Base-by-base conservation (phyloP, 2,113 vertebrate species). In the Oryzias curvinotus region DNA sequence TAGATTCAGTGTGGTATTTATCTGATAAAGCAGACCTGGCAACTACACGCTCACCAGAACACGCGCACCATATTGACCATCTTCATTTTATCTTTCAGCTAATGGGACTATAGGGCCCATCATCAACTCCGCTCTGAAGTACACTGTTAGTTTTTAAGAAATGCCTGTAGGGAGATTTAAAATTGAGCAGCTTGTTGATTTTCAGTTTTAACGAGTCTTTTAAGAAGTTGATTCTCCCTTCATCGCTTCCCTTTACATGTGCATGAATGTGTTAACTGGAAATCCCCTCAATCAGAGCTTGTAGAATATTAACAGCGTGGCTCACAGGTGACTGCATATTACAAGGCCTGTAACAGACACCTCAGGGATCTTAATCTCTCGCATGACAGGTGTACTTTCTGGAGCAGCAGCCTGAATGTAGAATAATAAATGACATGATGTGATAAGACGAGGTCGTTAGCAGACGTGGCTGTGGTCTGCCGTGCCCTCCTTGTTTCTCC, bases 1-100 rank as follows among this genome's bases (percentile, higher is more conserved):
- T 73, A 84, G 89, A 89, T 89, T 86, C 82, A 88, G 84, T 82
- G 84, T 41, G 41, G 81, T 85, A 88, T 90, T 88, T 89, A 90
- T 88, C 85, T 75, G 81, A 80, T 70, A 51, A 76, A 85, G 75
- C 84, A 70, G 71, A 55, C 60, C 52, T 44, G 17, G 76, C 79
- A 78, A 80, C 67, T 71, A 64, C 79, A 78, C 75, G 75, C 73
- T 62, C 81, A 78, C 58, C 58, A 74, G 57, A 56, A 68, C 63
- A 63, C 78, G 57, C 7, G 8, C 60, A 30, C 62, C 36, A 42
- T 85, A 86, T 88, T 88, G 87, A 79, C 85, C 83, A 78, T 71
- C 62, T 83, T 82, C 73, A 81, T 82, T 79, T 87, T 88, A 84
- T 88, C 81, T 81, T 71, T 73, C 50, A 50, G 64, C 81, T 89